Evolutionary conservation across 2,113 vertebrate species (phyloP).

Genomic region (Actinemys pallida): DNA sequence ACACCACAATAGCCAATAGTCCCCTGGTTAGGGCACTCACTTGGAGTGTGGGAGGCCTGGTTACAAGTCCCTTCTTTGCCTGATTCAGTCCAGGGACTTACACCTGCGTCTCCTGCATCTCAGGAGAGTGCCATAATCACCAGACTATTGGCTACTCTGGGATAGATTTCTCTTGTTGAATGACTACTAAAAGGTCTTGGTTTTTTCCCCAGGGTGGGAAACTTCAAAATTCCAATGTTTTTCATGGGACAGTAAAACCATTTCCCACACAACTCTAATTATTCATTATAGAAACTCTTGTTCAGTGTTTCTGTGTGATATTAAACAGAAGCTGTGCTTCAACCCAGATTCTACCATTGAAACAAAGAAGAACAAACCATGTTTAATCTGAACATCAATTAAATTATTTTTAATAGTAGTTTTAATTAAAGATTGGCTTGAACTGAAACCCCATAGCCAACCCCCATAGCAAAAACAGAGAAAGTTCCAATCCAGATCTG

Average conservation of each 20-base stretch:
- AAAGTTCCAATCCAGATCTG: neutral
- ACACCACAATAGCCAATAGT: neutral
- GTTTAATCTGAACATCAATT: neutral
- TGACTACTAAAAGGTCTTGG: neutral
- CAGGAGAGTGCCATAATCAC: neutral
- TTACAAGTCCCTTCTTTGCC: neutral
- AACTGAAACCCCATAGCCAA: neutral
- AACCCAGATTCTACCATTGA: neutral
- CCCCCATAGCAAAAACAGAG: neutral
- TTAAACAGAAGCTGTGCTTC: neutral
- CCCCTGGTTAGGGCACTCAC: neutral
- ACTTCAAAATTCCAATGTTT: neutral
- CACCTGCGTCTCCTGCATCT: neutral
- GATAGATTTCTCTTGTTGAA: neutral
- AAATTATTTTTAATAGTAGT: neutral
- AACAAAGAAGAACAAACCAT: rapidly evolving
- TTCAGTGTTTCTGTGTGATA: neutral
- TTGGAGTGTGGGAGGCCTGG: neutral
- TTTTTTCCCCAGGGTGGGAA: neutral
- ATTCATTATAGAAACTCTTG: neutral
- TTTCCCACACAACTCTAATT: neutral
- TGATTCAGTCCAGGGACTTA: neutral
- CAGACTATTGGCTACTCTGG: neutral
- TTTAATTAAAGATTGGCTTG: neutral
- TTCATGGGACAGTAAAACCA: neutral